phyloP scores from a whole-genome alignment of 2,888 invertebrate genomes.

The Stegophylla sp. region DNA sequence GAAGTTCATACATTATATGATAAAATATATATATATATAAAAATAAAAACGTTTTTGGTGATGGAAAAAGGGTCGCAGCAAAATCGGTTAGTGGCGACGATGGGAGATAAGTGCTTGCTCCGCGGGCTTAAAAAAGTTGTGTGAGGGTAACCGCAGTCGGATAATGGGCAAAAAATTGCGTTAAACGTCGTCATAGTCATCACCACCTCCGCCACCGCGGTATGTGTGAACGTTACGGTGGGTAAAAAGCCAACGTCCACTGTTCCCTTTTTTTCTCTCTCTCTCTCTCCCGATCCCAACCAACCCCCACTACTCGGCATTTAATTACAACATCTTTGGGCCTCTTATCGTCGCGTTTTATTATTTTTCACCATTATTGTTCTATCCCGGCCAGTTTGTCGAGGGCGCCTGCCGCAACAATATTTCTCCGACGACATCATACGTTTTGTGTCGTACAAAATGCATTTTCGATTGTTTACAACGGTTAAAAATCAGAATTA shows the following conservation, averaged over 20 bases:
- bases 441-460: not conserved
- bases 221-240: constrained; percentile 8
- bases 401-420: not conserved
- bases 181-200: constrained; percentile 38
- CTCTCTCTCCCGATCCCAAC: not conserved
- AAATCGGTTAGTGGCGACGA: constrained; percentile 31
- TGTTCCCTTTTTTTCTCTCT: not conserved
- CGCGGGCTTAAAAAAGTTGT: constrained; percentile 24
- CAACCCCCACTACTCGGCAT: not conserved
- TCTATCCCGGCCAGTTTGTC: not conserved
- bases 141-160: constrained; percentile 18
- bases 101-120: constrained; percentile 49
- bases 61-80: constrained; percentile 33
- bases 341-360: constrained; percentile 11
- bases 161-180: constrained; percentile 56
- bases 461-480: no score
- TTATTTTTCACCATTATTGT: constrained; percentile 31
- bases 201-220: not conserved
- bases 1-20: not conserved
- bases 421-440: not conserved
- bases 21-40: no score
- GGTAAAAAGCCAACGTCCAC: constrained; percentile 27
- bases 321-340: constrained; percentile 34
- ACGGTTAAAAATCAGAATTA: no score
- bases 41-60: not conserved